Percentiles rank a stretch among this genome's conserved stretches.
Evolutionary conservation across 2,797 vertebrate species (phyloP).

Genomic region (Bradypodion pumilum): DNA sequence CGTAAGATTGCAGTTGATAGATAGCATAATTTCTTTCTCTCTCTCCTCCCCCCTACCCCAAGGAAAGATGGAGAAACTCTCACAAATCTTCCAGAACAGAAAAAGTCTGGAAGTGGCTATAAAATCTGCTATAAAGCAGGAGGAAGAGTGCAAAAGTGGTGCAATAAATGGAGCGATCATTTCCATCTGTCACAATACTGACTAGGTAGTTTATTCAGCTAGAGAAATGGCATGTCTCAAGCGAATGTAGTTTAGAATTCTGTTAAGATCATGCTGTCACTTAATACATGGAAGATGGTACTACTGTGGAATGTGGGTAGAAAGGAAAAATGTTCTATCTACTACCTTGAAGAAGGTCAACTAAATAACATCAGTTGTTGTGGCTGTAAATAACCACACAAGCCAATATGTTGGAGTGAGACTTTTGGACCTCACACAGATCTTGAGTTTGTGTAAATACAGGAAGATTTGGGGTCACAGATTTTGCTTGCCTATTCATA

Average conservation of each 20-base stretch:
- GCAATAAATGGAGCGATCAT: not conserved
- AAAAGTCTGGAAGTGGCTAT: not conserved
- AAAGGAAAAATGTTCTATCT: not conserved
- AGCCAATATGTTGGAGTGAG: not conserved
- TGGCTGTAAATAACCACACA: not conserved
- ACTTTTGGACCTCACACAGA: not conserved
- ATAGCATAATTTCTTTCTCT: not conserved
- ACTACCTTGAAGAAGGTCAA: not conserved
- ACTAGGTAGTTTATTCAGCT: not conserved
- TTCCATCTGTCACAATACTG: not conserved
- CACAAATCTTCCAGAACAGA: not conserved
- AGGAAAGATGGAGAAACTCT: conserved; percentile 23
- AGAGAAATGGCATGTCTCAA: not conserved
- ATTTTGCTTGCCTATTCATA: not conserved
- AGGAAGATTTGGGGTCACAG: too few relatives aligned
- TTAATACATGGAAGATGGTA: not conserved
- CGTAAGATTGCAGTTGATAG: not conserved
- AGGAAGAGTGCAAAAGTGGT: rapidly evolving
- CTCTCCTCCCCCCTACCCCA: not conserved
- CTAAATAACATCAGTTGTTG: not conserved
- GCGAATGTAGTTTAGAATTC: not conserved
- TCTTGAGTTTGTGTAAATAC: too few relatives aligned
- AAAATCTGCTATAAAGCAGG: conserved; percentile 35
- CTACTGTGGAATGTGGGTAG: not conserved
- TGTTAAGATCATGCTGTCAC: not conserved